Percentiles rank a stretch among this genome's conserved stretches.
Conservation (phyloP, 2,888 invertebrate species). For the Synanthedon myopaeformis region DNA sequence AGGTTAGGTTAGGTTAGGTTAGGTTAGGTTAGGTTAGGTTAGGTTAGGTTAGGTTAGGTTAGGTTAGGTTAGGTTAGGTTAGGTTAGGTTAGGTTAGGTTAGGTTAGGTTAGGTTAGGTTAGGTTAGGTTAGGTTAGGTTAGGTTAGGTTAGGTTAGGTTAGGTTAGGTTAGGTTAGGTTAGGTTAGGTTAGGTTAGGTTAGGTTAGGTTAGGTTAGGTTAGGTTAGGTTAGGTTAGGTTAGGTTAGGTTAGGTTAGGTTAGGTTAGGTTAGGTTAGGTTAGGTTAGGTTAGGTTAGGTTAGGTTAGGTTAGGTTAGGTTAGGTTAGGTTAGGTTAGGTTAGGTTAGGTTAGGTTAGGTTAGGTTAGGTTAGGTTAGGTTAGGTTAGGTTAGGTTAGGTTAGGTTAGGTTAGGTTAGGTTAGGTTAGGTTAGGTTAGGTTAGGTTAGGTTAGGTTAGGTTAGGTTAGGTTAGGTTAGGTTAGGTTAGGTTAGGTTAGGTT, state of each 20-base stretch:
- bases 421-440: constrained; percentile 9
- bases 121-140: too few relatives aligned
- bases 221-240: constrained; percentile 9
- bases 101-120: too few relatives aligned
- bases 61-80: too few relatives aligned
- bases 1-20: too few relatives aligned
- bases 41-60: too few relatives aligned
- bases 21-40: too few relatives aligned
- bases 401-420: constrained; percentile 11
- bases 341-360: constrained; percentile 11
- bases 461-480: constrained; percentile 11
- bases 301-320: constrained; percentile 11
- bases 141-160: too few relatives aligned
- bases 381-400: constrained; percentile 11
- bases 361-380: constrained; percentile 10
- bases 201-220: too few relatives aligned
- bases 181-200: too few relatives aligned
- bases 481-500: constrained; percentile 6
- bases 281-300: constrained; percentile 10
- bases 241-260: constrained; percentile 14
- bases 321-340: constrained; percentile 10
- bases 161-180: too few relatives aligned
- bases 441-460: constrained; percentile 10
- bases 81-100: too few relatives aligned
- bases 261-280: constrained; percentile 8